phyloP scores from a whole-genome alignment of 92 coral and sea anemone species.

The Meandrina meandrites region DNA sequence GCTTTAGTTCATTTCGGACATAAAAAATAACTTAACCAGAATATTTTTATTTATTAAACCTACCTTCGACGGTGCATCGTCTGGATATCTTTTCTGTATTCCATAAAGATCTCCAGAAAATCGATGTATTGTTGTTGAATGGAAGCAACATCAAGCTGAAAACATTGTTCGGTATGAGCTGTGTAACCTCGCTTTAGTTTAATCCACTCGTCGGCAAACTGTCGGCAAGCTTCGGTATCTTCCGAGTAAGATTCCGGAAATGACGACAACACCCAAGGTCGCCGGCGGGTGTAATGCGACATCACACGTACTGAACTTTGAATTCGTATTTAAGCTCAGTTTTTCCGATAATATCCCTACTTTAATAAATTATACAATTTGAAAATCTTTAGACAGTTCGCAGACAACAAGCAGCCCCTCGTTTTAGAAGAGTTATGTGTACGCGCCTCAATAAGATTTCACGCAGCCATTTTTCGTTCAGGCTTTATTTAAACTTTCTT shows the following conservation, averaged over 20 bases:
- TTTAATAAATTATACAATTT: no score
- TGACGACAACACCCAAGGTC: not conserved
- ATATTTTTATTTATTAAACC: not conserved
- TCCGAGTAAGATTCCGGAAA: not conserved
- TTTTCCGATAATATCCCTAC: no score
- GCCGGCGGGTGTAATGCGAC: no score
- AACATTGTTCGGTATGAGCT: constrained; percentile 31
- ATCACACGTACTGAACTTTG: no score
- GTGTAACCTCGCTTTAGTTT: constrained; percentile 28
- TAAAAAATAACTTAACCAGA: not conserved
- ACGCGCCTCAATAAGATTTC: no score
- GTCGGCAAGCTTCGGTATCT: constrained; percentile 13
- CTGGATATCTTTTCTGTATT: not conserved
- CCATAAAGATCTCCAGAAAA: not conserved
- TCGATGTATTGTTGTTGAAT: not conserved
- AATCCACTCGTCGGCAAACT: not conserved
- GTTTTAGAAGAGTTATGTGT: no score
- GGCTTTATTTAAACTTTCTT: no score
- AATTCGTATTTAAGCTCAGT: no score
- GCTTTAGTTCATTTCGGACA: not conserved
- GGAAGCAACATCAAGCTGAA: not conserved
- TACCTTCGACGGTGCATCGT: constrained; percentile 6
- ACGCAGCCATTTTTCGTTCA: no score
- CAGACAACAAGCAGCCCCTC: no score
- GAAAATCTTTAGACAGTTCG: no score